Conservation (phyloP, 2,888 invertebrate genomes). For the Rotaria macrura region DNA sequence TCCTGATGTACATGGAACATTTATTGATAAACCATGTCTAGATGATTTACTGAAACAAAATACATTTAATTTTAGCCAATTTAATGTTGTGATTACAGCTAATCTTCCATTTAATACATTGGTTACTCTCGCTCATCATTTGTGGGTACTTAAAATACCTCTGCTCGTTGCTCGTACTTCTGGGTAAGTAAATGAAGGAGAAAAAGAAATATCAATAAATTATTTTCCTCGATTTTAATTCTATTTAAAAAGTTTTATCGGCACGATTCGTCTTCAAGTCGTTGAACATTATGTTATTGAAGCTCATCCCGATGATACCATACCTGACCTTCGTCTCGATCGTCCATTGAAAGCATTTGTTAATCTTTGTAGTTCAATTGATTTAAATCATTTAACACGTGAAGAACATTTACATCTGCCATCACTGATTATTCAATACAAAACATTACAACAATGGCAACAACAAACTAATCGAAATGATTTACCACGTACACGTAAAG, state of each 20-base stretch:
- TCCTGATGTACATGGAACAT: constrained; percentile 80
- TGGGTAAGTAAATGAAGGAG: constrained; percentile 58
- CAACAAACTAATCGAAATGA: constrained; percentile 45
- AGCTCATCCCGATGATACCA: constrained; percentile 82
- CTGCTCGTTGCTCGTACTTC: constrained; percentile 74
- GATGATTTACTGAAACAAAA: neutral
- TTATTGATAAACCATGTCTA: constrained; percentile 63
- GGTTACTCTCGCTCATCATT: constrained; percentile 62
- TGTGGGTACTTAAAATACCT: constrained; percentile 77
- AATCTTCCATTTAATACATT: constrained; percentile 51
- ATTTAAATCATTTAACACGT: constrained; percentile 59
- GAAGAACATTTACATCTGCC: constrained; percentile 68
- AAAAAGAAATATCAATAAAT: neutral
- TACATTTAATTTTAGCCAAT: neutral
- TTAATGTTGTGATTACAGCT: neutral
- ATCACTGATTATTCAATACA: constrained; percentile 70
- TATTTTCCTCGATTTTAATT: neutral
- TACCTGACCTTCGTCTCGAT: constrained; percentile 73
- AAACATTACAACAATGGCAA: constrained; percentile 69
- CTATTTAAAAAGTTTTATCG: constrained; percentile 33
- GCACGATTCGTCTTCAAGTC: constrained; percentile 39
- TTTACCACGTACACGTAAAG: constrained; percentile 61
- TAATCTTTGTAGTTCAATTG: constrained; percentile 63
- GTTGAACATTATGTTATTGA: constrained; percentile 62
- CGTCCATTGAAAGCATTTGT: constrained; percentile 70